A percentile compares a stretch with the other conserved stretches of the same genome.
These are phyloP conservation scores for Polyploca ridens DNA, from an alignment of 2,888 invertebrate species.

Conservation along the genomic window DNA sequence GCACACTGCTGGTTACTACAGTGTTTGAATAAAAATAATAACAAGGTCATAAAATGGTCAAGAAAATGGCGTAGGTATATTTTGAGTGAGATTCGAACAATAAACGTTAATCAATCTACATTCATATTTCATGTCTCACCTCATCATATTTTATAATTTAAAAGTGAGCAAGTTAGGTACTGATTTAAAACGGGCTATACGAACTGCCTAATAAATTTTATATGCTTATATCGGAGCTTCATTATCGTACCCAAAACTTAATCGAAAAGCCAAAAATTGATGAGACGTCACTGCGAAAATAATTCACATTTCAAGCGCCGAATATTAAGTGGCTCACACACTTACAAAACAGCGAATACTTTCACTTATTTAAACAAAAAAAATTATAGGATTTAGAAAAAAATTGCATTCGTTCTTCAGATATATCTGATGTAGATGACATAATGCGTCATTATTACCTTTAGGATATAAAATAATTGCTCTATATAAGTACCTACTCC, in stretches of 20 bases:
- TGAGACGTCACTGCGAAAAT: slow-evolving; percentile 60
- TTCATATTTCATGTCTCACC: neutral
- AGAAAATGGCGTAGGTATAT: neutral
- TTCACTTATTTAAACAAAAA: neutral
- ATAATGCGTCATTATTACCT: too few species aligned
- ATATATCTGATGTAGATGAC: too few species aligned
- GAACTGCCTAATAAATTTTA: slow-evolving; percentile 46
- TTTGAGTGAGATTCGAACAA: neutral
- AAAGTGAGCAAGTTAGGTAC: neutral
- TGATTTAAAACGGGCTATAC: slow-evolving; percentile 29
- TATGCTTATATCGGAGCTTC: slow-evolving; percentile 36
- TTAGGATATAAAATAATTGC: too few species aligned
- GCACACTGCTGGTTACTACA: too few species aligned
- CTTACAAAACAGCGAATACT: slow-evolving; percentile 18
- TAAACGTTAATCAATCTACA: too few species aligned
- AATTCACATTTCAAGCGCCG: slow-evolving; percentile 46
- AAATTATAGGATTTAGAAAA: too few species aligned
- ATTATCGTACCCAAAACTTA: slow-evolving; percentile 59
- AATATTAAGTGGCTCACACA: slow-evolving; percentile 46
- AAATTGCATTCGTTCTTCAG: too few species aligned
- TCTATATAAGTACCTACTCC: too few species aligned
- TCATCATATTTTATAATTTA: neutral
- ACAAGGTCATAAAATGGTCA: neutral
- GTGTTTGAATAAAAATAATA: too few species aligned
- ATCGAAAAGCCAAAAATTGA: slow-evolving; percentile 65